Evolutionary conservation across 2,888 invertebrate species (phyloP).

Genomic region (Periphyllus acericola): DNA sequence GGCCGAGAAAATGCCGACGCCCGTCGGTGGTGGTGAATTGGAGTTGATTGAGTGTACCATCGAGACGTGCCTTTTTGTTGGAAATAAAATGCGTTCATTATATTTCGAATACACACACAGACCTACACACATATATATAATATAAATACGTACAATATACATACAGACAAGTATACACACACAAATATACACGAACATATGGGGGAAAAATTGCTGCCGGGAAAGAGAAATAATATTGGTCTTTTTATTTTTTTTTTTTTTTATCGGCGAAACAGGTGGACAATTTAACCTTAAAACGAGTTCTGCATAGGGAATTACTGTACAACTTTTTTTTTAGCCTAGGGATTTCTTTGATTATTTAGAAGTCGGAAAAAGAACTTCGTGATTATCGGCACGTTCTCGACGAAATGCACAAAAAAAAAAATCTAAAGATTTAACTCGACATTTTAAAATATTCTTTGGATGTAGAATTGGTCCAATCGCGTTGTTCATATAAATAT

Average conservation of each 20-base stretch:
- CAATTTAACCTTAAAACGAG: slow-evolving; percentile 60
- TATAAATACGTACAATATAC: not conserved
- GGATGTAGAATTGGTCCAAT: slow-evolving; percentile 2
- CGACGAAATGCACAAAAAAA: slow-evolving; percentile 7
- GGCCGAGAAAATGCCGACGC: slow-evolving; percentile 55
- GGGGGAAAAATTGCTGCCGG: slow-evolving; percentile 47
- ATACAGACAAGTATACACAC: not conserved
- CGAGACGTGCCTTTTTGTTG: slow-evolving; percentile 62
- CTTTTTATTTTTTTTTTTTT: slow-evolving; percentile 26
- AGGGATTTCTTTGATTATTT: slow-evolving; percentile 47
- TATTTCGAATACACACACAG: slow-evolving; percentile 32
- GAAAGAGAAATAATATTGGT: slow-evolving; percentile 53
- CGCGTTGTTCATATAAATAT: not conserved
- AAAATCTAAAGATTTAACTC: slow-evolving; percentile 10
- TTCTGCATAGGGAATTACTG: slow-evolving; percentile 57
- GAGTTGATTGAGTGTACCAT: slow-evolving; percentile 62
- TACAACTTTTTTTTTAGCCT: slow-evolving; percentile 9
- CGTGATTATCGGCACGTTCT: slow-evolving; percentile 61
- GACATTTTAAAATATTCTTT: slow-evolving; percentile 9
- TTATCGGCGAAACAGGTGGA: slow-evolving; percentile 52
- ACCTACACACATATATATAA: not conserved
- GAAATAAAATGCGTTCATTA: slow-evolving; percentile 62
- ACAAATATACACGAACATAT: not conserved
- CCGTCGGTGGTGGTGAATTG: slow-evolving; percentile 58
- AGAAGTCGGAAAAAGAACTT: slow-evolving; percentile 13